These are phyloP conservation scores for Copidosoma aretas DNA, from an alignment of 2,888 invertebrate genomes.

Conservation along the genomic window DNA sequence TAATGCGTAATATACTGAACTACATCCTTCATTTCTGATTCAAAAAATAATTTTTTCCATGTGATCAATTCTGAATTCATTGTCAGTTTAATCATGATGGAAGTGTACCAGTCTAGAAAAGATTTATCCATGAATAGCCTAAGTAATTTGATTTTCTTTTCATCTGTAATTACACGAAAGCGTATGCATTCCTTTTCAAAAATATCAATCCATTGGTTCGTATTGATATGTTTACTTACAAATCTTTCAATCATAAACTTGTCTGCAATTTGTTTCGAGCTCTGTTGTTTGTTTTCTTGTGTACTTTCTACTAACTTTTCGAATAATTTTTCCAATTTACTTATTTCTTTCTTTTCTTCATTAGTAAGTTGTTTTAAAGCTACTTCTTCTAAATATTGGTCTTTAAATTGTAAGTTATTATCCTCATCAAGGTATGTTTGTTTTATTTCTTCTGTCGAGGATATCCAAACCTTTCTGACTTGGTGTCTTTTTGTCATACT, in stretches of 20 bases:
- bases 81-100: slow-evolving; percentile 34
- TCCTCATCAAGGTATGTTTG: slow-evolving; percentile 16
- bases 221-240: slow-evolving; percentile 41
- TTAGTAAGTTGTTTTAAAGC: not conserved
- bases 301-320: slow-evolving; percentile 22
- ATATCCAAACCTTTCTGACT: slow-evolving; percentile 21
- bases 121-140: slow-evolving; percentile 32
- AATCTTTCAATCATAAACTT: slow-evolving; percentile 43
- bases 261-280: slow-evolving; percentile 36
- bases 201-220: slow-evolving; percentile 40
- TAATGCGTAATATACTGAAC: slow-evolving; percentile 39
- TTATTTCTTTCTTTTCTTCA: not conserved
- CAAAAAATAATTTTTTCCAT: slow-evolving; percentile 36
- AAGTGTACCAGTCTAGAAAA: slow-evolving; percentile 40
- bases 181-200: slow-evolving; percentile 15
- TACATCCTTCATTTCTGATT: slow-evolving; percentile 40
- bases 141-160: slow-evolving; percentile 32
- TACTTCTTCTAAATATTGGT: slow-evolving; percentile 9
- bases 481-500: slow-evolving; percentile 21
- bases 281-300: slow-evolving; percentile 38
- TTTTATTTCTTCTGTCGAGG: slow-evolving; percentile 3
- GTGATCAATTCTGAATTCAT: slow-evolving; percentile 27
- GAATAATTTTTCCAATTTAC: slow-evolving; percentile 6
- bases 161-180: slow-evolving; percentile 34
- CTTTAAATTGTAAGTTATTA: slow-evolving; percentile 5